Evolutionary conservation across 2,888 invertebrate species (phyloP).

Genomic region (Eubasilissa splendida): DNA sequence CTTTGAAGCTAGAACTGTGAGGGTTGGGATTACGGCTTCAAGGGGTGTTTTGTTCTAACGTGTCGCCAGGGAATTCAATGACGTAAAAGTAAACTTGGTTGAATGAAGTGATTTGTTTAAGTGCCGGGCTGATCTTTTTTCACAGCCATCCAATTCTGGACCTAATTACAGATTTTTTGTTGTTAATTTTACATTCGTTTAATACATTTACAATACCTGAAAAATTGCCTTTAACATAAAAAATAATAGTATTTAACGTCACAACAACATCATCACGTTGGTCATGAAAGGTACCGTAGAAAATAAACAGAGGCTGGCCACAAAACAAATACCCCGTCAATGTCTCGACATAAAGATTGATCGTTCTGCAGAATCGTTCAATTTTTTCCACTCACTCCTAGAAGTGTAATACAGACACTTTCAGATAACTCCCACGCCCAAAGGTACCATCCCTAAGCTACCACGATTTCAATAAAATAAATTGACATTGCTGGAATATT

Average conservation of each 20-base stretch:
- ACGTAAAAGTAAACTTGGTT: slow-evolving; percentile 49
- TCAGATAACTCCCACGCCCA: slow-evolving; percentile 27
- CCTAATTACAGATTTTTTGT: background rate
- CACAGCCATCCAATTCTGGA: background rate
- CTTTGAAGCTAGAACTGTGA: slow-evolving; percentile 1
- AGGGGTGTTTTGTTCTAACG: slow-evolving; percentile 42
- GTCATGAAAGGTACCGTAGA: background rate
- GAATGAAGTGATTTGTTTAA: slow-evolving; percentile 54
- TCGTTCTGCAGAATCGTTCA: slow-evolving; percentile 48
- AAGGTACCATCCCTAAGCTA: slow-evolving; percentile 9
- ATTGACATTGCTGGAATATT: background rate
- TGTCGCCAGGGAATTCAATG: slow-evolving; percentile 45
- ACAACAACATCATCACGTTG: slow-evolving; percentile 7
- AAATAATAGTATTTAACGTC: background rate
- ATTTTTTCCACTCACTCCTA: slow-evolving; percentile 44
- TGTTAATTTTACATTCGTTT: background rate
- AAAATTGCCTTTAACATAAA: background rate
- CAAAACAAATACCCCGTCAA: slow-evolving; percentile 51
- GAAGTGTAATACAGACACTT: slow-evolving; percentile 39
- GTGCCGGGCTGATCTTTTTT: slow-evolving; percentile 50
- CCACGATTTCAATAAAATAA: slow-evolving; percentile 24
- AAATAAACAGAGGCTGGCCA: background rate
- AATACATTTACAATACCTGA: background rate
- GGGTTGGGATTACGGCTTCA: too few relatives aligned
- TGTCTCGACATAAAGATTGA: slow-evolving; percentile 56